Evolutionary conservation across 2,888 invertebrate species (phyloP).

Genomic region (Lithophane leautieri): DNA sequence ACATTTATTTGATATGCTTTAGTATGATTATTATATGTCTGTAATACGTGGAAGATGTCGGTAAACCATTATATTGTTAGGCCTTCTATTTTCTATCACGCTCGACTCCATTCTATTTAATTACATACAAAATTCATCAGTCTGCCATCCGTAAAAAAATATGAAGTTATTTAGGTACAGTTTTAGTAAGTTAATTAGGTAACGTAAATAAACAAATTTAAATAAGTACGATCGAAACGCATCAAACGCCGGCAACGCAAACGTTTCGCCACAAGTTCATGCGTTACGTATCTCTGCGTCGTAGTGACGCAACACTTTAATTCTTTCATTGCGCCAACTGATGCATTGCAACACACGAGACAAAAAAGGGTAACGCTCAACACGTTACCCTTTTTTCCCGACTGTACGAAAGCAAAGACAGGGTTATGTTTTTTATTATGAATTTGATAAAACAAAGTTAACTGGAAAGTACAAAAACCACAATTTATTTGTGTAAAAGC

Average conservation of each 20-base stretch:
- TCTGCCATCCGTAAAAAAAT: slow-evolving; percentile 42
- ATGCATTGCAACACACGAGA: background rate
- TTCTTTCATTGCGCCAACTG: background rate
- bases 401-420: background rate
- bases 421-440: background rate
- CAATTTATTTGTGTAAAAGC: slow-evolving; percentile 42
- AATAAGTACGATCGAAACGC: background rate
- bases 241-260: background rate
- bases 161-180: background rate
- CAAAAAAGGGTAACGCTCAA: too few species aligned
- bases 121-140: slow-evolving; percentile 53
- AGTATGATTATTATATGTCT: slow-evolving; percentile 74
- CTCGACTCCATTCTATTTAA: slow-evolving; percentile 25
- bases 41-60: slow-evolving; percentile 56
- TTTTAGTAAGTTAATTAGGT: background rate
- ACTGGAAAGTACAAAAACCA: slow-evolving; percentile 25
- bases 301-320: background rate
- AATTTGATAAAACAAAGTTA: background rate
- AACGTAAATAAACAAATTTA: background rate
- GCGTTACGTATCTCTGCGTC: background rate
- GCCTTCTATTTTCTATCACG: slow-evolving; percentile 27
- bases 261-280: background rate
- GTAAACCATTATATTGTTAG: slow-evolving; percentile 51
- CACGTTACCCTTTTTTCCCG: background rate
- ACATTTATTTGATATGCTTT: slow-evolving; percentile 84